phyloP scores from a whole-genome alignment of 2,888 invertebrate genomes.

The Platynereis dumerilii region DNA sequence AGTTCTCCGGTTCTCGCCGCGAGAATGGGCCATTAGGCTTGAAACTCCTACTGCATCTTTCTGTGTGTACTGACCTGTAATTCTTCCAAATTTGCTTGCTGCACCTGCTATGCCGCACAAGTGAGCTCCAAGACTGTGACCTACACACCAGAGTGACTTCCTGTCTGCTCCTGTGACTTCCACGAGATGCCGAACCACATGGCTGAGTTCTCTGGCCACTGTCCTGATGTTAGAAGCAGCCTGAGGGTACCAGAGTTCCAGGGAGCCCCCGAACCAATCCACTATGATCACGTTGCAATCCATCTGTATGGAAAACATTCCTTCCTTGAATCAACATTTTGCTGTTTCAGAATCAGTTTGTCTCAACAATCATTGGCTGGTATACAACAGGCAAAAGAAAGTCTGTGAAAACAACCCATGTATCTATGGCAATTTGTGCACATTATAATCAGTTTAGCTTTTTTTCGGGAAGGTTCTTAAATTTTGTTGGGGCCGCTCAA shows the following conservation, averaged over 20 bases:
- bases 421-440: no score
- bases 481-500: no score
- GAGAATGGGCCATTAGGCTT: no score
- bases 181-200: slow-evolving; percentile 45
- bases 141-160: slow-evolving; percentile 78
- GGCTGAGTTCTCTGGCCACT: slow-evolving; percentile 58
- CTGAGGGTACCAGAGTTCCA: slow-evolving; percentile 54
- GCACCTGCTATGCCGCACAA: slow-evolving; percentile 87
- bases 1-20: no score
- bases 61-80: slow-evolving; percentile 58
- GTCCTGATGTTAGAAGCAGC: slow-evolving; percentile 62
- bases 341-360: no score
- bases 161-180: slow-evolving; percentile 29
- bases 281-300: slow-evolving; percentile 36
- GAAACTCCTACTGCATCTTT: no score
- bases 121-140: slow-evolving; percentile 88
- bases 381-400: no score
- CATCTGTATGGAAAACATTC: slow-evolving; percentile 24
- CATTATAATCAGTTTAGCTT: no score
- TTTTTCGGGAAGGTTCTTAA: no score
- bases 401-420: no score
- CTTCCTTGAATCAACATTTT: no score
- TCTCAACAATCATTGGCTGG: no score
- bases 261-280: slow-evolving; percentile 34
- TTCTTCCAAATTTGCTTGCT: slow-evolving; percentile 56